Percentiles rank a stretch among this genome's conserved stretches.
Evolutionary conservation across 2,797 vertebrate species (phyloP).

Genomic region (Mus caroli): DNA sequence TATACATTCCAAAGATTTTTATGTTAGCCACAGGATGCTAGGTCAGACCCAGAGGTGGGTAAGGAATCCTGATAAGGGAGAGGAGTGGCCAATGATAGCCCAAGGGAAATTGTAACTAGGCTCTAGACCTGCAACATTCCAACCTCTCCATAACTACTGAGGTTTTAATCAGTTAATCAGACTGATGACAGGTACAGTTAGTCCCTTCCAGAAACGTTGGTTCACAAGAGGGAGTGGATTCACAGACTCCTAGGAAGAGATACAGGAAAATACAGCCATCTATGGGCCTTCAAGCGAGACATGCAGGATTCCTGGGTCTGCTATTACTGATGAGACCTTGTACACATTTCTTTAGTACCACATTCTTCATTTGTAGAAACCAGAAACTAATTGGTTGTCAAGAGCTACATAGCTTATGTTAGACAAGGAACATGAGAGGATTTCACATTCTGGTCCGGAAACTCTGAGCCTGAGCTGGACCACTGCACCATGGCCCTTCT

Average conservation of each 20-base stretch:
- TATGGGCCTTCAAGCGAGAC: not conserved
- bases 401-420: not conserved
- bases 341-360: not conserved
- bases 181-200: not conserved
- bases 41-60: not conserved
- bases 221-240: not conserved
- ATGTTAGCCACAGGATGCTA: not conserved
- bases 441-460: not conserved
- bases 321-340: not conserved
- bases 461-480: not conserved
- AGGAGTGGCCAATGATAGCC: not conserved
- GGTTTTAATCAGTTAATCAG: not conserved
- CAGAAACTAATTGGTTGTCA: not conserved
- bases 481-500: not conserved
- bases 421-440: not conserved
- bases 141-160: not conserved
- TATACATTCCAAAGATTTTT: not conserved
- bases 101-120: not conserved
- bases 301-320: not conserved
- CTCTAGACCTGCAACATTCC: not conserved
- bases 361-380: conserved; percentile 1
- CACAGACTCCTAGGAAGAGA: not conserved
- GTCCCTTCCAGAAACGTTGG: not conserved
- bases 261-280: not conserved
- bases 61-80: not conserved